Conservation (phyloP, 2,888 invertebrate genomes). For the Lithodes maja region DNA sequence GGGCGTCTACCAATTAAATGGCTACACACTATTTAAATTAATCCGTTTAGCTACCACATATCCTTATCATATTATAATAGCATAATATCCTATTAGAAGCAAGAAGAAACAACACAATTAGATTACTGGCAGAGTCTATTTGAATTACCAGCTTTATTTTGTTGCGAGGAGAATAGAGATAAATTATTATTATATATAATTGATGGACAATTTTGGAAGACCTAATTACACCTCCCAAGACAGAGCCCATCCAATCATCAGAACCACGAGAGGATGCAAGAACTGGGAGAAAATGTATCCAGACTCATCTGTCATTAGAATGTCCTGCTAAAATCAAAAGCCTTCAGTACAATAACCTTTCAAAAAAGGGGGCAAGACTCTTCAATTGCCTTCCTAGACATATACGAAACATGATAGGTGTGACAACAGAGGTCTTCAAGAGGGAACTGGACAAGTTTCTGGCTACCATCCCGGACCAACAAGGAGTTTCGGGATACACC, state of each 20-base stretch:
- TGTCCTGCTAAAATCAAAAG: background rate
- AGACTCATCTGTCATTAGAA: background rate
- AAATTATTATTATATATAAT: too few relatives aligned
- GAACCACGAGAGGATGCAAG: background rate
- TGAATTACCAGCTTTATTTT: too few relatives aligned
- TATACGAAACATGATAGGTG: background rate
- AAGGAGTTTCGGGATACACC: background rate
- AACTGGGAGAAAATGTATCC: background rate
- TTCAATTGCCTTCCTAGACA: background rate
- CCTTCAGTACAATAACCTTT: background rate
- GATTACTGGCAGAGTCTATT: too few relatives aligned
- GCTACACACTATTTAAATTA: too few relatives aligned
- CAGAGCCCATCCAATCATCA: background rate
- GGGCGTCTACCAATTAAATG: background rate
- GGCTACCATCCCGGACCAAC: slow-evolving; percentile 1
- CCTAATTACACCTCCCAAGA: background rate
- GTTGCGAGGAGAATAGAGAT: too few relatives aligned
- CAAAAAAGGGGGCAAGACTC: background rate
- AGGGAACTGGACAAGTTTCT: background rate
- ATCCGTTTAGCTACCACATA: too few relatives aligned
- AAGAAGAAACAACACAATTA: too few relatives aligned
- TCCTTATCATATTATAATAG: too few relatives aligned
- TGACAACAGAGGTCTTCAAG: background rate
- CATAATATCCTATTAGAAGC: too few relatives aligned
- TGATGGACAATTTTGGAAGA: background rate